Evolutionary conservation across 2,797 vertebrate species (phyloP).

Genomic region (Antennarius maculatus): DNA sequence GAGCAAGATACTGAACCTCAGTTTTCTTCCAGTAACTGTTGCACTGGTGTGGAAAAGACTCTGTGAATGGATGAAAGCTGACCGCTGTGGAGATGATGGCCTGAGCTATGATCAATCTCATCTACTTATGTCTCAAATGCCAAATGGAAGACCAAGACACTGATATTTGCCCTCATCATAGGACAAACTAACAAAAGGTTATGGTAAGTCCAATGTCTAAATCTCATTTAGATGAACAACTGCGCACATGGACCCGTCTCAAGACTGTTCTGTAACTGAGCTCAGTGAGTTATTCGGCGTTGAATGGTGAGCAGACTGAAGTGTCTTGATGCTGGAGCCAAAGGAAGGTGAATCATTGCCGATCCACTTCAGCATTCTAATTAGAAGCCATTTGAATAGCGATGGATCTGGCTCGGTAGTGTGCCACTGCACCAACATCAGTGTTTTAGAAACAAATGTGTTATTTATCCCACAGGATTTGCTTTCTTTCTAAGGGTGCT

Average conservation of each 20-base stretch:
- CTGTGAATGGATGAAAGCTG: no score
- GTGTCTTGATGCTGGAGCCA: conserved; percentile 31
- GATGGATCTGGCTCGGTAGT: conserved; percentile 58
- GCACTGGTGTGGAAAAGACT: no score
- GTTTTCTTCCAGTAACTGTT: no score
- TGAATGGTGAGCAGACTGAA: conserved; percentile 34
- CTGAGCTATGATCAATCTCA: no score
- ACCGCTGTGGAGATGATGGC: no score
- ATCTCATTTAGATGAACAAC: no score
- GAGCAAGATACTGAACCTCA: no score
- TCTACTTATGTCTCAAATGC: no score
- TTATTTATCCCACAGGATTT: conserved; percentile 50
- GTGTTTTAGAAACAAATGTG: conserved; percentile 56
- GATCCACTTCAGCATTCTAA: conserved; percentile 64
- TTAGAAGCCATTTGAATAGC: conserved; percentile 69
- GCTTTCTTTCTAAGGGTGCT: conserved; percentile 58
- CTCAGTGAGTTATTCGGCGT: conserved; percentile 2
- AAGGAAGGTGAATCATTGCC: conserved; percentile 57
- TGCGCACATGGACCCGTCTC: not conserved
- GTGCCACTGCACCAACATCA: conserved; percentile 54
- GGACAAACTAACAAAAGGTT: not conserved
- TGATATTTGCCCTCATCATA: not conserved
- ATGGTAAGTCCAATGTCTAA: not conserved
- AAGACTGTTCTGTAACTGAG: not conserved
- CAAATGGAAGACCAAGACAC: not conserved